Evolutionary conservation across 2,113 vertebrate genomes (phyloP).

Genomic region (Crotalus viridis): DNA sequence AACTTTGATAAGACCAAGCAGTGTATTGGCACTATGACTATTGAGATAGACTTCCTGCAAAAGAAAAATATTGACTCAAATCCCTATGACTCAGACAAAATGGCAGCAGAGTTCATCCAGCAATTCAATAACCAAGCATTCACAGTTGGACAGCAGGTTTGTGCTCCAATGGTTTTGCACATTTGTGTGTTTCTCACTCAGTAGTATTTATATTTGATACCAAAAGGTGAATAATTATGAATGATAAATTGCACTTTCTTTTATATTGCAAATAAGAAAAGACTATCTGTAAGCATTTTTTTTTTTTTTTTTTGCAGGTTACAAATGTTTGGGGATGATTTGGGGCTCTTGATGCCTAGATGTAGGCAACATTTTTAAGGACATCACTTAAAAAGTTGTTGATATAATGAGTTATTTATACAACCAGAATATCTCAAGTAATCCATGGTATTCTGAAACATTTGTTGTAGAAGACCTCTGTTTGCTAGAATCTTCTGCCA

Average conservation of each 20-base stretch:
- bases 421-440: not conserved
- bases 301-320: not conserved
- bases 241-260: not conserved
- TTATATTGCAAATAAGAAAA: not conserved
- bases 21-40: slow-evolving; percentile 86
- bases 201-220: not conserved
- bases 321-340: not conserved
- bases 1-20: slow-evolving; percentile 90
- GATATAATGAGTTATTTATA: not conserved
- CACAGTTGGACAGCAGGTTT: slow-evolving; percentile 88
- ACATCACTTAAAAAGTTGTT: not conserved
- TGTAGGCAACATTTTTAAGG: not conserved
- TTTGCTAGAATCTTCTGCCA: not conserved
- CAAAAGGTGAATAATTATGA: not conserved
- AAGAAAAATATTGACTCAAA: slow-evolving; percentile 92
- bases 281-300: not conserved
- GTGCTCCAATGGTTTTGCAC: not conserved
- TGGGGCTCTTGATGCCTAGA: not conserved
- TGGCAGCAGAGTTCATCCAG: slow-evolving; percentile 90
- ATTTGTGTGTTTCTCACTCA: not conserved
- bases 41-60: slow-evolving; percentile 95
- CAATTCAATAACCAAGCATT: slow-evolving; percentile 92
- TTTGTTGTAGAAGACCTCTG: not conserved
- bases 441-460: not conserved
- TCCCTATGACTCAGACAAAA: slow-evolving; percentile 91